These are phyloP conservation scores for Micrastur ruficollis DNA, from an alignment of 2,797 vertebrate genomes.

Conservation along the genomic window DNA sequence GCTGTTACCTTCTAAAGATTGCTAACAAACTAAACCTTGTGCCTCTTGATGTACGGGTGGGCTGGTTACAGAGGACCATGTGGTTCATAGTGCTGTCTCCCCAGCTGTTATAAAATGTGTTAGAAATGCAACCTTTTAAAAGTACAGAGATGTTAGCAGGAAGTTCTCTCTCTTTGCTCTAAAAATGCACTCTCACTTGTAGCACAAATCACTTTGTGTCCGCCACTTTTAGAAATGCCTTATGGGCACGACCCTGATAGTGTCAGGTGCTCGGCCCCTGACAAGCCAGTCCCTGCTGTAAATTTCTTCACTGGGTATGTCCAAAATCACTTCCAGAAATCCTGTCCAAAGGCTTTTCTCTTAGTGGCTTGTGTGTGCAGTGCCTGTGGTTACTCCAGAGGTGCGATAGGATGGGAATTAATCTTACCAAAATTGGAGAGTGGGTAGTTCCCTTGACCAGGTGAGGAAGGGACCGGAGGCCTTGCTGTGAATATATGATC, in stretches of 20 bases:
- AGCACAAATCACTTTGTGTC: neutral
- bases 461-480: neutral
- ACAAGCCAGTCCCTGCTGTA: neutral
- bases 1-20: neutral
- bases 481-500: rapidly evolving
- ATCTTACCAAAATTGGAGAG: neutral
- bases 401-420: neutral
- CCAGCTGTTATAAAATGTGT: neutral
- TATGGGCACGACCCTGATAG: no score
- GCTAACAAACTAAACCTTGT: neutral
- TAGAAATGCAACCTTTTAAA: neutral
- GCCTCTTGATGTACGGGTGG: neutral
- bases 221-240: neutral
- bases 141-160: neutral
- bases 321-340: neutral
- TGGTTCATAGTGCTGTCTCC: neutral
- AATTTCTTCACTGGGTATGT: neutral
- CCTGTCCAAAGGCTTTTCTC: neutral
- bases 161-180: neutral
- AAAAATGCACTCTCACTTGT: neutral
- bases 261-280: neutral
- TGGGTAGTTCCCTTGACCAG: neutral
- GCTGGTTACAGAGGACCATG: neutral
- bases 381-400: neutral
- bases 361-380: neutral